Evolutionary conservation across 2,113 vertebrate species (phyloP).

Genomic region (Diadophis punctatus): DNA sequence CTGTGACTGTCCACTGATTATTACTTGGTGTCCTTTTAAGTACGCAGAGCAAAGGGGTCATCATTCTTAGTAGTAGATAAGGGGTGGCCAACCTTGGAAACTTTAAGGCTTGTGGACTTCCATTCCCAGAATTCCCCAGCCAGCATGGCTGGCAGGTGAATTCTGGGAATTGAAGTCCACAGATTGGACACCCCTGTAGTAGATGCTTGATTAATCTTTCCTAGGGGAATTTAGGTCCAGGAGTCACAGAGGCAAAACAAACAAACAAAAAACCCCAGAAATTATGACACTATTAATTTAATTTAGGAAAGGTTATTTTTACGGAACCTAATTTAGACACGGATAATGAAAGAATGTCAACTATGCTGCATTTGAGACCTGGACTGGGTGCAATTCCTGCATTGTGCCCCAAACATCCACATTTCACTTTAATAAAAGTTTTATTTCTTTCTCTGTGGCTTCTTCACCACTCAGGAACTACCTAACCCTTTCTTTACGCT

Average conservation of each 20-base stretch:
- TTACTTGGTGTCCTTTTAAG: background rate
- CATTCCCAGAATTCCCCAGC: background rate
- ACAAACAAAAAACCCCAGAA: background rate
- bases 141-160: background rate
- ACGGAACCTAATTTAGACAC: background rate
- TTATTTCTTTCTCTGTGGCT: background rate
- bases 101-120: background rate
- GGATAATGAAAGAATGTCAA: background rate
- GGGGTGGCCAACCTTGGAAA: background rate
- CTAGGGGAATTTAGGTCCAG: background rate
- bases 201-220: background rate
- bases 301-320: background rate
- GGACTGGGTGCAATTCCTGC: background rate
- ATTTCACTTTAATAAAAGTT: no score
- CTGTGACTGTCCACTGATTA: background rate
- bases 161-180: background rate
- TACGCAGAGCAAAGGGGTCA: accelerated
- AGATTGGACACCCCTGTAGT: background rate
- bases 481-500: background rate
- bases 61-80: no score
- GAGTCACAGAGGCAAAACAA: background rate
- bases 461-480: background rate
- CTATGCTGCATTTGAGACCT: background rate
- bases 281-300: background rate
- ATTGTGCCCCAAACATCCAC: background rate